Percentiles rank a stretch among this genome's conserved stretches.
Evolutionary conservation across 30 jellyfish, hydroid and myxozoan species (phyloP).

Genomic region (Hydractinia symbiolongicarpus): DNA sequence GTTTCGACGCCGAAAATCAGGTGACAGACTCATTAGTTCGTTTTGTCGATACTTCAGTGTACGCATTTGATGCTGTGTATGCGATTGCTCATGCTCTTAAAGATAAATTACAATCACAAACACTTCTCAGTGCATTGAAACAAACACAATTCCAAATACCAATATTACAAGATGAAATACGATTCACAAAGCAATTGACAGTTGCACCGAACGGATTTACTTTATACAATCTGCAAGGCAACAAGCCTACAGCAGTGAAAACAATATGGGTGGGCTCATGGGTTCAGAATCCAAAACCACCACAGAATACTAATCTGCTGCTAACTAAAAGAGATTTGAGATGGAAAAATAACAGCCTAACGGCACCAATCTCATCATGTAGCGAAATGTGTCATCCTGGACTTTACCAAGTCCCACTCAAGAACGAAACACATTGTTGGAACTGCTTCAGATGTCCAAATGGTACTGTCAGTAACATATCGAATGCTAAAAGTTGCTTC

Average conservation of each 20-base stretch:
- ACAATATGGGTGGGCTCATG: conserved; percentile 34
- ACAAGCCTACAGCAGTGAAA: background rate
- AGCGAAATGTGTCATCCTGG: conserved; percentile 65
- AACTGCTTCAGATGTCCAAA: conserved; percentile 56
- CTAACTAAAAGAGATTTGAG: conserved; percentile 26
- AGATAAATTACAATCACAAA: background rate
- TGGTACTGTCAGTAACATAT: conserved; percentile 46
- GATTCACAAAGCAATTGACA: background rate
- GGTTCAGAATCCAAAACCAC: background rate
- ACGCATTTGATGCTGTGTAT: background rate
- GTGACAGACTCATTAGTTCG: background rate
- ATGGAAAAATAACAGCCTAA: conserved; percentile 61
- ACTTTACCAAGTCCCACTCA: conserved; percentile 14
- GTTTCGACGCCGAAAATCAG: background rate
- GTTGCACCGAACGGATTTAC: conserved; percentile 17
- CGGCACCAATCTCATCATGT: conserved; percentile 63
- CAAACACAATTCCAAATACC: conserved; percentile 35
- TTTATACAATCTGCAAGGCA: conserved; percentile 50
- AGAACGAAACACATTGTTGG: conserved; percentile 65
- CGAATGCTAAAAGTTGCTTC: conserved; percentile 58
- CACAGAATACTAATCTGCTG: background rate
- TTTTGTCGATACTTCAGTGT: background rate
- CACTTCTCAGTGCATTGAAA: conserved; percentile 29
- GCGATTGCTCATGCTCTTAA: background rate
- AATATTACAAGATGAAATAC: conserved; percentile 5